Base-by-base conservation (phyloP, 2,113 vertebrate genomes). In the Sminthopsis crassicaudata region DNA sequence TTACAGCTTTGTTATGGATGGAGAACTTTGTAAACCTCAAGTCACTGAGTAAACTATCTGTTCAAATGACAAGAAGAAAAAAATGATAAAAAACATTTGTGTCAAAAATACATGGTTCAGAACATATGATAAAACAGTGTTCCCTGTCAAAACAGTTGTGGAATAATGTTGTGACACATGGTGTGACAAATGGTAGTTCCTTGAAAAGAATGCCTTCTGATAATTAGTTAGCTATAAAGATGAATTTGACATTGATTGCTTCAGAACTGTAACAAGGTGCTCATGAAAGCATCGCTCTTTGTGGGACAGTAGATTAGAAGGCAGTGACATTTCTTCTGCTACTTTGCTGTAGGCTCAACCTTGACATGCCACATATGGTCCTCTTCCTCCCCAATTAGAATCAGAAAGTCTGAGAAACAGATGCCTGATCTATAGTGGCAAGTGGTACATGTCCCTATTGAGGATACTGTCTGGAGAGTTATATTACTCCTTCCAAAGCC, bases 341-440 rank as follows among this genome's bases (percentile, higher is more conserved):
- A 2, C 27, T 92, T 94, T 0, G 3, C 67, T 90, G n/a, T 53
- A 94, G 53, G 91, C 19, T 95, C 95, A 53, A 8, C 90, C 54
- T 46, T 94, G 94, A 90, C 89, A 95, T 46, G 0, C 11, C 53
- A 48, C 93, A 96, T 95, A 90, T 96, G 95, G 88, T 46, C 0
- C 95, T 14, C 9, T 55, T 93, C 52, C 93, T 96, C 76, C 84
- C 50, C 23, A 89, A 94, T 97, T 96, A 97, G 53, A 89, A 90
- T 94, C 91, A 95, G 12, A 91, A 93, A 93, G 91, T 53, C 91
- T 46, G 94, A 84, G n/a, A 84, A 84, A 16, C 19, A 8, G 67
- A 84, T 84, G n/a, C 67, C n/a, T 84, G 67, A 84, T 84, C 67
- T 42, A 8, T 84, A 84, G 19, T 23, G 67, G n/a, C 67, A 84